Evolutionary conservation across 2,888 invertebrate genomes (phyloP).

Genomic region (Panzeria rudis): DNA sequence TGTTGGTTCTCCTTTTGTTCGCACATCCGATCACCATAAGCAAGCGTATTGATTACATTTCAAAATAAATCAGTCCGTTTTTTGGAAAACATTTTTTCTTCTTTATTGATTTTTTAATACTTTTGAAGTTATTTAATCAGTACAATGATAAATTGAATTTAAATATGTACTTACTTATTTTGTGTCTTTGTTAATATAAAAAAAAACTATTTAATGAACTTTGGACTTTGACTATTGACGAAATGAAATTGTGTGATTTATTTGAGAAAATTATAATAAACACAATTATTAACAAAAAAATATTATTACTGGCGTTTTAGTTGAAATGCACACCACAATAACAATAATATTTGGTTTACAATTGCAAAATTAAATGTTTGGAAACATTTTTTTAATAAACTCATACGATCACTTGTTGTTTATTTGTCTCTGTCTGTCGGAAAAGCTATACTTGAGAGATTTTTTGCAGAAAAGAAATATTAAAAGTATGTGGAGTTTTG

Average conservation of each 20-base stretch:
- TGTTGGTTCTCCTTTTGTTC: background rate
- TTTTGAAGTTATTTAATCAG: background rate
- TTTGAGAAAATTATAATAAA: background rate
- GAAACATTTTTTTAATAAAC: background rate
- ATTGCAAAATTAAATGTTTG: background rate
- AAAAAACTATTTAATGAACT: background rate
- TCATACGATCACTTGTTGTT: background rate
- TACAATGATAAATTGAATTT: background rate
- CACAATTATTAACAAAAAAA: background rate
- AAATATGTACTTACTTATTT: background rate
- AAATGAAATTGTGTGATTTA: background rate
- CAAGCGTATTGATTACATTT: background rate
- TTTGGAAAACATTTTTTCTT: background rate
- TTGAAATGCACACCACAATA: background rate
- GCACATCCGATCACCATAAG: constrained; percentile 6
- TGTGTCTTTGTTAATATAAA: background rate
- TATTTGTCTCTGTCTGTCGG: no score
- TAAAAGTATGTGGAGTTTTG: no score
- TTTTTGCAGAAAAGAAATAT: no score
- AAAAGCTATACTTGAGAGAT: no score
- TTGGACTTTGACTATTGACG: constrained; percentile 1
- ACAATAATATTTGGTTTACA: background rate
- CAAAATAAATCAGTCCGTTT: background rate
- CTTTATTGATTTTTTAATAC: background rate
- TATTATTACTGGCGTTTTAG: background rate